Evolutionary conservation across 2,888 invertebrate species (phyloP).

Genomic region (Tetragonisca angustula): DNA sequence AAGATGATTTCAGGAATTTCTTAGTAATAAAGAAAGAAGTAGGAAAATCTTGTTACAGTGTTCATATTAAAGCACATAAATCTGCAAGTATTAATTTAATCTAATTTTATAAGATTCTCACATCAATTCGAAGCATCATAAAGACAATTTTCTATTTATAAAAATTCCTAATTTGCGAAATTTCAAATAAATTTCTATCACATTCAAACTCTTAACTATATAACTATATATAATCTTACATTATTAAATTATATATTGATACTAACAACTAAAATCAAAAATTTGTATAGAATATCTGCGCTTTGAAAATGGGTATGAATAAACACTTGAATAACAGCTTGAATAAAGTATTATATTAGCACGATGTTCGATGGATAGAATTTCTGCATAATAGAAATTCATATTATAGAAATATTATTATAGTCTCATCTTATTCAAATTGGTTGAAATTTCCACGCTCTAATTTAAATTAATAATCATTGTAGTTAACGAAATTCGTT

Average conservation of each 20-base stretch:
- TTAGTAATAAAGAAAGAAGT: neutral
- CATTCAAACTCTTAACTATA: neutral
- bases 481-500: neutral
- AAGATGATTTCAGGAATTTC: neutral
- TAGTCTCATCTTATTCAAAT: neutral
- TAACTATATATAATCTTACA: neutral
- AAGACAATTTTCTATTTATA: neutral
- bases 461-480: conserved; percentile 8
- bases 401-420: neutral
- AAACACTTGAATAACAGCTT: neutral
- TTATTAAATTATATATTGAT: neutral
- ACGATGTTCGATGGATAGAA: neutral
- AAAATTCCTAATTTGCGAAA: neutral
- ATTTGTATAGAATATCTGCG: neutral
- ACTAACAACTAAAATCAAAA: too few relatives aligned
- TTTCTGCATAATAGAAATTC: neutral
- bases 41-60: neutral
- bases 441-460: neutral
- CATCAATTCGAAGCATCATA: neutral
- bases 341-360: neutral
- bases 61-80: neutral
- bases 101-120: neutral
- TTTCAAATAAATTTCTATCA: neutral
- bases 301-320: neutral
- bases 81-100: neutral